Conservation (phyloP, 2,113 vertebrate genomes). For the Pachycephala philippinensis region DNA sequence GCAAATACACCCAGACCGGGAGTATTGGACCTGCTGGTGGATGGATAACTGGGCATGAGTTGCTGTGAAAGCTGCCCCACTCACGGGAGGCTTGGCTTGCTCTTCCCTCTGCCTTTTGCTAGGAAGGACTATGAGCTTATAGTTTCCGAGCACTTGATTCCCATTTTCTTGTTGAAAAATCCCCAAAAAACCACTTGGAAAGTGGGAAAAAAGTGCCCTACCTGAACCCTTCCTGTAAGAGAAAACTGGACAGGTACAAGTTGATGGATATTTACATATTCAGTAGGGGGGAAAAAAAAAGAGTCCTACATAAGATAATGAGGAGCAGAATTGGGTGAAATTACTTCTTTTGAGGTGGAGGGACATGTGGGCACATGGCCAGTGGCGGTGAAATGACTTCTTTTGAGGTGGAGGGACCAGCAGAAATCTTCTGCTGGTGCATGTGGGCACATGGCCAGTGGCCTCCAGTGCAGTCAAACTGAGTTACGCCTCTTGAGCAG, state of each 20-base stretch:
- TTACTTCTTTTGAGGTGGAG: neutral
- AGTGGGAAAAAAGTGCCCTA: neutral
- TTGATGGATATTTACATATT: neutral
- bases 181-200: neutral
- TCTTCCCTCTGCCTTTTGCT: neutral
- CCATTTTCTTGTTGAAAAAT: neutral
- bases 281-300: rapidly evolving
- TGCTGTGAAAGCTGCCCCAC: neutral
- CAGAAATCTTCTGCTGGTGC: neutral
- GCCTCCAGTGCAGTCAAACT: neutral
- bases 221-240: neutral
- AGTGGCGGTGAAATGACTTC: neutral
- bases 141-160: neutral
- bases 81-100: neutral
- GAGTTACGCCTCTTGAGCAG: neutral
- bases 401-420: neutral
- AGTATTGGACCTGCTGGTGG: neutral
- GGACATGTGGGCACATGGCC: neutral
- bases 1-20: neutral
- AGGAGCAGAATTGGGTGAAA: neutral
- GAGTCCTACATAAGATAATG: neutral
- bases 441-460: neutral
- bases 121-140: neutral
- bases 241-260: neutral
- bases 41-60: neutral